These are phyloP conservation scores for Hemichromis elongatus DNA, from an alignment of 2,113 vertebrate species.

Conservation along the genomic window DNA sequence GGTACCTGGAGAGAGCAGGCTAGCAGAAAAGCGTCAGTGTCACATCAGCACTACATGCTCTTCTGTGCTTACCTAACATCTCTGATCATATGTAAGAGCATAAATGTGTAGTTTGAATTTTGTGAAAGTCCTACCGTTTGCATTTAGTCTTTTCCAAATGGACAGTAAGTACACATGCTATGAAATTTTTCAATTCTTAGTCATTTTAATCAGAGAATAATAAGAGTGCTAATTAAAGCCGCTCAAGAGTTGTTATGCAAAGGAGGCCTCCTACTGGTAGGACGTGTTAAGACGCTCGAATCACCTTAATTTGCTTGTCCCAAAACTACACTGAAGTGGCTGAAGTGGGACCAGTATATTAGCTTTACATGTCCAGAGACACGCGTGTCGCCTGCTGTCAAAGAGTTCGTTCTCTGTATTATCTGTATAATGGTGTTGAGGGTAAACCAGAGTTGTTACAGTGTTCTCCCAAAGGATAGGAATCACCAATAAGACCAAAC, in stretches of 20 bases:
- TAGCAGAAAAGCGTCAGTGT: constrained; percentile 28
- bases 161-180: background rate
- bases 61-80: background rate
- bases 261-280: background rate
- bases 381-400: background rate
- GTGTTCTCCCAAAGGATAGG: background rate
- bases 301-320: background rate
- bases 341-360: background rate
- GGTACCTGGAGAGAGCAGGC: constrained; percentile 3
- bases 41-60: constrained; percentile 4
- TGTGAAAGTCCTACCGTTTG: background rate
- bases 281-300: background rate
- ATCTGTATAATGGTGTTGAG: fast-evolving
- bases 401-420: background rate
- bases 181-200: background rate
- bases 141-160: background rate
- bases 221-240: background rate
- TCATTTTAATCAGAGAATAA: background rate
- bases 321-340: fast-evolving
- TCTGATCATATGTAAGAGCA: background rate
- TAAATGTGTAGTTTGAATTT: background rate
- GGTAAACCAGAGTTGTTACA: background rate
- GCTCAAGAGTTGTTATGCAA: background rate
- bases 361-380: background rate
- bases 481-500: background rate